Evolutionary conservation across 2,888 invertebrate genomes (phyloP).

Genomic region (Acanthopleura granulata): DNA sequence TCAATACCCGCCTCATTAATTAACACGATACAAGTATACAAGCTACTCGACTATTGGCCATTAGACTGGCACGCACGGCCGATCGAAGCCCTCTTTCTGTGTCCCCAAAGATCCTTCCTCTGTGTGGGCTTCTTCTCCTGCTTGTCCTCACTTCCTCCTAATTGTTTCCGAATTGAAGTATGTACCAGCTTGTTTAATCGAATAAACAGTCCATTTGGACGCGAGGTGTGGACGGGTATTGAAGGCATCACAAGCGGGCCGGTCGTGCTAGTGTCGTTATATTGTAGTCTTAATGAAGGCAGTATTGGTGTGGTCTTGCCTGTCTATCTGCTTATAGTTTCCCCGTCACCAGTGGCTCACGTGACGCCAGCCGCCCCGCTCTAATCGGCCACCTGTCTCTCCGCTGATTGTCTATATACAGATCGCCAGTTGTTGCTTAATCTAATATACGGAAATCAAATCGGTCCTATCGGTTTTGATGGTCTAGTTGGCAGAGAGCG

Average conservation of each 20-base stretch:
- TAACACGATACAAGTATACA: too few species aligned
- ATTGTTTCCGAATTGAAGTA: too few species aligned
- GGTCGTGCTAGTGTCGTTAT: not conserved
- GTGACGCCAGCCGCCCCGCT: not conserved
- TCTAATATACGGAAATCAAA: slow-evolving; percentile 5
- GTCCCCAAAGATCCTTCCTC: too few species aligned
- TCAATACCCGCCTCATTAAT: too few species aligned
- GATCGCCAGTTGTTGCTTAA: slow-evolving; percentile 1
- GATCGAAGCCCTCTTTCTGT: too few species aligned
- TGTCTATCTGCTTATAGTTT: not conserved
- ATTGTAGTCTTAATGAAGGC: not conserved
- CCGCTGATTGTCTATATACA: slow-evolving; percentile 2
- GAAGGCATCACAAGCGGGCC: not conserved
- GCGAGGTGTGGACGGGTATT: not conserved
- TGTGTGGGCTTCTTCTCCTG: too few species aligned
- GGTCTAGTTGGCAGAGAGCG: not conserved
- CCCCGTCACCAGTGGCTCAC: not conserved
- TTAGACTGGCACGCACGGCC: too few species aligned
- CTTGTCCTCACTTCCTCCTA: too few species aligned
- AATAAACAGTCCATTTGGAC: not conserved
- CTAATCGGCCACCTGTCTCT: not conserved
- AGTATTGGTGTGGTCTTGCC: not conserved
- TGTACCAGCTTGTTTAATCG: not conserved
- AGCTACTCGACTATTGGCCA: too few species aligned
- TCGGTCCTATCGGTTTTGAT: not conserved